phyloP scores from a whole-genome alignment of 2,113 vertebrate species.

The Aphyosemion australe region DNA sequence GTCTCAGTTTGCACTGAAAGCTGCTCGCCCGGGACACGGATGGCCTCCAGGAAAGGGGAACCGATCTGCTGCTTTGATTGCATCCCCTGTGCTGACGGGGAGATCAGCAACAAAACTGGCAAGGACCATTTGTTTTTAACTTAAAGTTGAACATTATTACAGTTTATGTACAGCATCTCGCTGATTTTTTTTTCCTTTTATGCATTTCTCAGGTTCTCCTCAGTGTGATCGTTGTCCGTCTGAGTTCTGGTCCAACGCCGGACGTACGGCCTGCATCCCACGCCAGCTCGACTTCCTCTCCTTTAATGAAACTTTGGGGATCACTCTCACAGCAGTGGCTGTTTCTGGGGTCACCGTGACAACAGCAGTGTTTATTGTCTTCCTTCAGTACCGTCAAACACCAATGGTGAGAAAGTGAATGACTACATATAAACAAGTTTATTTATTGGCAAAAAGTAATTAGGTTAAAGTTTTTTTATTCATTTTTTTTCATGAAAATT shows the following conservation, averaged over 20 bases:
- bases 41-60: slow-evolving; percentile 74
- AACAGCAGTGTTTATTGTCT: slow-evolving; percentile 70
- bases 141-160: too few species aligned
- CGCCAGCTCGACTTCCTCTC: slow-evolving; percentile 76
- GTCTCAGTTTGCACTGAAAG: slow-evolving; percentile 74
- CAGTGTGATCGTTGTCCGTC: slow-evolving; percentile 70
- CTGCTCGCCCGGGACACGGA: slow-evolving; percentile 75
- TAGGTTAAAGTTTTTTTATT: too few species aligned
- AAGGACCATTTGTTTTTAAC: not conserved
- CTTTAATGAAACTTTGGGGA: slow-evolving; percentile 74
- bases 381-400: slow-evolving; percentile 65
- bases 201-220: slow-evolving; percentile 58
- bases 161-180: not conserved
- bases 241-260: slow-evolving; percentile 77
- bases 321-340: slow-evolving; percentile 68
- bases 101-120: slow-evolving; percentile 78
- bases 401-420: slow-evolving; percentile 57
- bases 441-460: too few species aligned
- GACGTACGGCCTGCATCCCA: slow-evolving; percentile 66
- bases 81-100: slow-evolving; percentile 77
- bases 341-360: slow-evolving; percentile 68
- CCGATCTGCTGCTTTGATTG: slow-evolving; percentile 83
- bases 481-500: not conserved
- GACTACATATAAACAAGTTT: too few species aligned
- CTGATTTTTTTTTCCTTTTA: not conserved